Evolutionary conservation across 2,113 vertebrate species (phyloP).

Genomic region (Sinocyclocheilus maitianheensis): DNA sequence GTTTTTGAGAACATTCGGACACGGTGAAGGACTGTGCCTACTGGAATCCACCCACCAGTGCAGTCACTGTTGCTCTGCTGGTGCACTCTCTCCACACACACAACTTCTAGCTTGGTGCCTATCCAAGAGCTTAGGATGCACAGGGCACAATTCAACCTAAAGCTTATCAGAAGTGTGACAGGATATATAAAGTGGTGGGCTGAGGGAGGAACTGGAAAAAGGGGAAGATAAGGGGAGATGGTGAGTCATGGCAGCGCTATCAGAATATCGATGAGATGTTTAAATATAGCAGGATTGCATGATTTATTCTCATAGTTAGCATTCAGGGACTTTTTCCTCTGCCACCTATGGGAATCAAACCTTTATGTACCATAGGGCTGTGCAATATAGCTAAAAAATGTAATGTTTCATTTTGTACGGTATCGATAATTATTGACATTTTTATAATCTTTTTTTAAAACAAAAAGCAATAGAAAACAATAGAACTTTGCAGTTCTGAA

Average conservation of each 20-base stretch:
- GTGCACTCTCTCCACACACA: not conserved
- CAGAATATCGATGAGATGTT: slow-evolving; percentile 58
- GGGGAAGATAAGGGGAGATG: not conserved
- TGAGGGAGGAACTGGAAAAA: not conserved
- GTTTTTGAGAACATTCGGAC: slow-evolving; percentile 19
- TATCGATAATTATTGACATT: too few relatives aligned
- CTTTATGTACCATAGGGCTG: not conserved
- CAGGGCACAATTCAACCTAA: slow-evolving; percentile 1
- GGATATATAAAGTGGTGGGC: not conserved
- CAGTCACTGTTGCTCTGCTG: slow-evolving; percentile 19
- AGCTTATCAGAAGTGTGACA: not conserved
- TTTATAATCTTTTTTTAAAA: too few relatives aligned
- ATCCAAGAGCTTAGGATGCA: slow-evolving; percentile 8
- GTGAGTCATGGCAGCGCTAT: slow-evolving; percentile 53
- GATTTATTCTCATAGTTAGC: slow-evolving; percentile 48
- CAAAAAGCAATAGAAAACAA: too few relatives aligned
- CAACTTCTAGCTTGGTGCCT: not conserved
- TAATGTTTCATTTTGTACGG: too few relatives aligned
- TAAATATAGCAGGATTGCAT: slow-evolving; percentile 62
- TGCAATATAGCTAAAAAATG: too few relatives aligned
- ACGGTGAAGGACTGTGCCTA: not conserved
- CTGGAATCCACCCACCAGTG: not conserved
- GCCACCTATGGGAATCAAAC: slow-evolving; percentile 29
- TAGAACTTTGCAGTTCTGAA: too few relatives aligned
- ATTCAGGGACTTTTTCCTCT: slow-evolving; percentile 46